phyloP scores from a whole-genome alignment of 2,797 vertebrate genomes.

The Sebastes miniatus region DNA sequence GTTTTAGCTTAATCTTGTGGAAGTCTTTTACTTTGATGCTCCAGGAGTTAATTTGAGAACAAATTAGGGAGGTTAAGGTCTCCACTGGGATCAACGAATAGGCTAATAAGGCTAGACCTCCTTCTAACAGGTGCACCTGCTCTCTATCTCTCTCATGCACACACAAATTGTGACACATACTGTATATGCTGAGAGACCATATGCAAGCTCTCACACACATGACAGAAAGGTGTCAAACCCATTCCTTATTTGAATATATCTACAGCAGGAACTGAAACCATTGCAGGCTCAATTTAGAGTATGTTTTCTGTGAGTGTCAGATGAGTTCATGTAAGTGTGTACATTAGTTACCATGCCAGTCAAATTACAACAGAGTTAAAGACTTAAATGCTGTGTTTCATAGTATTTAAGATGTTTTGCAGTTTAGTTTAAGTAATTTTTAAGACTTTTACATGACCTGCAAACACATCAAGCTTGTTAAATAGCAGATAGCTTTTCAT shows the following conservation, averaged over 20 bases:
- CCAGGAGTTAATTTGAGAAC: constrained; percentile 31
- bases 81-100: constrained; percentile 25
- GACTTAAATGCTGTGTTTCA: neutral
- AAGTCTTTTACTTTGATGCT: neutral
- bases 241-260: constrained; percentile 4
- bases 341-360: neutral
- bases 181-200: neutral
- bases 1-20: neutral
- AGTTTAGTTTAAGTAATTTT: neutral
- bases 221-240: neutral
- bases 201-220: neutral
- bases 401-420: neutral
- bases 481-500: no score
- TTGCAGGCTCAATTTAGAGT: neutral
- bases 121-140: constrained; percentile 7
- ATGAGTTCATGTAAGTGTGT: neutral
- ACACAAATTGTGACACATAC: neutral
- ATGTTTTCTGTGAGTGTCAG: neutral
- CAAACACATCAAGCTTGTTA: no score
- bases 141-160: neutral
- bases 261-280: constrained; percentile 37
- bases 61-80: constrained; percentile 3
- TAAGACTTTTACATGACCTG: no score
- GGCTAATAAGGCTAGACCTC: neutral
- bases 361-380: neutral